Conservation (phyloP, 2,113 vertebrate species). For the Melierax canorus region DNA sequence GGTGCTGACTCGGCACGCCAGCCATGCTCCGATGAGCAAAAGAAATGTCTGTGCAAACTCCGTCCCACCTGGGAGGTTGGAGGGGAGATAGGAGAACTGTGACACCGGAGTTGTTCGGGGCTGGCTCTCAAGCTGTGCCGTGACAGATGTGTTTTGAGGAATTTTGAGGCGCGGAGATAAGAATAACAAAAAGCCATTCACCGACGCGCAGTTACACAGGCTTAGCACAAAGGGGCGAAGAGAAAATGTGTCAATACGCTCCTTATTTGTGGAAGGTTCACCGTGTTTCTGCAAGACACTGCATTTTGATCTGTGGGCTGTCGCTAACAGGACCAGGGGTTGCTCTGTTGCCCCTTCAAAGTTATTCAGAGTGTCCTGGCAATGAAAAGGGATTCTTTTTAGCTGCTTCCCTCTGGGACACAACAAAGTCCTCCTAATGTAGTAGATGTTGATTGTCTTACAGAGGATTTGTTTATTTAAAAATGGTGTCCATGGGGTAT, state of each 20-base stretch:
- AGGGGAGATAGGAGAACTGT: slow-evolving; percentile 36
- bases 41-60: slow-evolving; percentile 52
- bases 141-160: slow-evolving; percentile 65
- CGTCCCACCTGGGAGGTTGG: slow-evolving; percentile 61
- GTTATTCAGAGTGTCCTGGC: background rate
- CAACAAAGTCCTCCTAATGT: background rate
- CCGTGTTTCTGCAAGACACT: background rate
- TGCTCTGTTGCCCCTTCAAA: background rate
- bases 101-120: slow-evolving; percentile 53
- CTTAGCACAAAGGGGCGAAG: slow-evolving; percentile 14
- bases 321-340: background rate
- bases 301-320: background rate
- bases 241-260: slow-evolving; percentile 22
- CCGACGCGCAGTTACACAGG: background rate
- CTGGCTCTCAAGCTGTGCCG: slow-evolving; percentile 42
- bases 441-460: background rate
- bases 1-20: slow-evolving; percentile 44
- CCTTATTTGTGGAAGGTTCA: background rate
- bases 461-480: background rate
- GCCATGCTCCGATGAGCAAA: slow-evolving; percentile 46
- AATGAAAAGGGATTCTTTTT: background rate
- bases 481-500: background rate
- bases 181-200: slow-evolving; percentile 64
- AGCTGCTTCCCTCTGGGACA: background rate
- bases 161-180: slow-evolving; percentile 57